Evolutionary conservation across 2,888 invertebrate genomes (phyloP), one percentile per base, ranked within the genome.

Genomic region (Eupithecia subumbrata): DNA sequence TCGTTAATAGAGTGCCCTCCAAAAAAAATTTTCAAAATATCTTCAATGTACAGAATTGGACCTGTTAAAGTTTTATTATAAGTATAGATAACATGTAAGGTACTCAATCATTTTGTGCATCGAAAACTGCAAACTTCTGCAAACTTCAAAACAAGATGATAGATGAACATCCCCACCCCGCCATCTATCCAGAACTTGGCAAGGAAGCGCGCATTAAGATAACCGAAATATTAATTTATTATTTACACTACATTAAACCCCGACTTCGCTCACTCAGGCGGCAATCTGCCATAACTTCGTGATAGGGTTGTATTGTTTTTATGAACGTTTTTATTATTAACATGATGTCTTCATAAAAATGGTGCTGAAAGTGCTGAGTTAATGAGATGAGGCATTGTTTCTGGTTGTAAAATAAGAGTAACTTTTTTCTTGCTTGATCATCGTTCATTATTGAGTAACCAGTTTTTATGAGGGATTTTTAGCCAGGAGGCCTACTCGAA

Each of bases 171-270:
- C 72, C 73, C 18, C 71, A 75, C 67, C 60, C 66, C 69, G 69
- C 64, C 74, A 77, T 74, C 48, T 56, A 77, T 74, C 77, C 66
- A 81, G 82, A 80, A 84, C 82, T 83, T 84, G 82, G 85, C 86
- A 83, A 87, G 89, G 89, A 89, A 90, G 86, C 86, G 83, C 83
- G 81, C 82, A 88, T 90, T 90, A 85, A 91, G 91, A 92, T 91
- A 91, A 86, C 87, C 85, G 84, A 86, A 83, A 91, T 89, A 90
- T 89, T 91, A 92, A 92, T 93, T 91, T 90, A 90, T 92, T 90
- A 92, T 90, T 89, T 87, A 87, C 91, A 87, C 86, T 80, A 91
- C 92, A 92, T 92, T 93, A 89, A 90, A 74, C 73, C 71, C 68
- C 71, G 75, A 73, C 73, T 85, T 87, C 83, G 84, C 86, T 77